Evolutionary conservation across 2,888 invertebrate species (phyloP), one percentile per base, ranked within the genome.

Genomic region (Xestia rhomboidea): DNA sequence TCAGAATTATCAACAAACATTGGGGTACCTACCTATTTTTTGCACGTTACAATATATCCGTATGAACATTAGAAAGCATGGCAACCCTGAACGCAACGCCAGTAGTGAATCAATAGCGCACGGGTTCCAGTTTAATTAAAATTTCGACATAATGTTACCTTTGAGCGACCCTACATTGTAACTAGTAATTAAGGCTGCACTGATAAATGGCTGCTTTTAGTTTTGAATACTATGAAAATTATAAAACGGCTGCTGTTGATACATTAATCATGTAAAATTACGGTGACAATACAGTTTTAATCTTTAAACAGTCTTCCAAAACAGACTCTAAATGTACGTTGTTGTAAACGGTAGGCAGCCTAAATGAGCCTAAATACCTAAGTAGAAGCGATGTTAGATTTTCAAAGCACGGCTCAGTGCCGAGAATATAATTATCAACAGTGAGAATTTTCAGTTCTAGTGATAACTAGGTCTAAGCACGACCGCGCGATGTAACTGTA

Each of bases 111-210:
- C 85, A 76, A 83, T 68, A 73, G 78, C 67, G 71, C 73, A 83
- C 79, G 77, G 86, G 86, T 88, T 80, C 79, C 69, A 13, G 76
- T 86, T 83, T 87, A 87, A 88, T 89, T 88, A 87, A 89, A 89
- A 84, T 84, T 77, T 84, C 54, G 57, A 73, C 77, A 82, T 84
- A 82, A 86, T 81, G 57, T 80, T 81, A 87, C 84, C 82, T 87
- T 79, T 80, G 76, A 69, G 69, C 77, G 75, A 76, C 68, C 64
- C 63, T 80, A 78, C 51, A 69, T 46, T 79, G 78, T 74, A 74
- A 66, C 86, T 68, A 79, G 64, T 83, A 79, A 81, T 82, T 77
- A 80, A 73, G 49, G 38, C 15, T 30, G 41, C 41, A 66, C 34
- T 81, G 57, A 69, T 73, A 66, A 76, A 74, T 54, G 18, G 27